phyloP scores from a whole-genome alignment of 1,140 invertebrate genomes.

The Pantala flavescens region DNA sequence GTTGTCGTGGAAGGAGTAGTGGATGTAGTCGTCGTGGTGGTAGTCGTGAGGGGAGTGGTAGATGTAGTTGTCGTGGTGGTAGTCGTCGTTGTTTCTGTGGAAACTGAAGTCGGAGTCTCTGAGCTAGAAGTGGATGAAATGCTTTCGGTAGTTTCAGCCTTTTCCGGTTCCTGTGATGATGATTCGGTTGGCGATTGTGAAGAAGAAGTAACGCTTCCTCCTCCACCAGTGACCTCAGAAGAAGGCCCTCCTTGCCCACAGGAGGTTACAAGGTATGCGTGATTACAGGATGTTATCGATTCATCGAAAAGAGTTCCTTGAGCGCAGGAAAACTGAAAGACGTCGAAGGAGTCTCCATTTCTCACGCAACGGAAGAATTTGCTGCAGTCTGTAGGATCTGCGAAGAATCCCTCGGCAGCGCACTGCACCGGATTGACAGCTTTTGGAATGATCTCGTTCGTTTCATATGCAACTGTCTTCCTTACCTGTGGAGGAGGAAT shows the following conservation, averaged over 20 bases:
- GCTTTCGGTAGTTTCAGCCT: background rate
- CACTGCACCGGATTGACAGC: conserved; percentile 29
- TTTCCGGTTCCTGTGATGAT: background rate
- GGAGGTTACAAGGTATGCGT: background rate
- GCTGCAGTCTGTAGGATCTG: conserved; percentile 41
- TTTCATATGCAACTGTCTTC: conserved; percentile 17
- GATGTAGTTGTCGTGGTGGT: background rate
- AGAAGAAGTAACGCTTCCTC: background rate
- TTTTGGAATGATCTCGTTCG: background rate
- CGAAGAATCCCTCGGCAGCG: conserved; percentile 50
- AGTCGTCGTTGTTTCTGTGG: background rate
- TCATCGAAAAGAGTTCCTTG: conserved; percentile 15
- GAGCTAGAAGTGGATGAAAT: background rate
- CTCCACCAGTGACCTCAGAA: background rate
- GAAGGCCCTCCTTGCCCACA: too few species aligned
- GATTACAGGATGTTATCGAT: conserved; percentile 10
- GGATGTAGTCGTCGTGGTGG: background rate
- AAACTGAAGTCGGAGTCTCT: background rate
- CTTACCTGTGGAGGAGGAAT: background rate
- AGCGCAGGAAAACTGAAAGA: conserved; percentile 11
- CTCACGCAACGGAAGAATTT: conserved; percentile 35
- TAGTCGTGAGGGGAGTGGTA: background rate
- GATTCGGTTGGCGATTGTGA: background rate
- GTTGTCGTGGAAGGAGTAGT: background rate
- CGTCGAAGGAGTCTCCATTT: conserved; percentile 20